Evolutionary conservation across 2,113 vertebrate species (phyloP).

Genomic region (Proteles cristata): DNA sequence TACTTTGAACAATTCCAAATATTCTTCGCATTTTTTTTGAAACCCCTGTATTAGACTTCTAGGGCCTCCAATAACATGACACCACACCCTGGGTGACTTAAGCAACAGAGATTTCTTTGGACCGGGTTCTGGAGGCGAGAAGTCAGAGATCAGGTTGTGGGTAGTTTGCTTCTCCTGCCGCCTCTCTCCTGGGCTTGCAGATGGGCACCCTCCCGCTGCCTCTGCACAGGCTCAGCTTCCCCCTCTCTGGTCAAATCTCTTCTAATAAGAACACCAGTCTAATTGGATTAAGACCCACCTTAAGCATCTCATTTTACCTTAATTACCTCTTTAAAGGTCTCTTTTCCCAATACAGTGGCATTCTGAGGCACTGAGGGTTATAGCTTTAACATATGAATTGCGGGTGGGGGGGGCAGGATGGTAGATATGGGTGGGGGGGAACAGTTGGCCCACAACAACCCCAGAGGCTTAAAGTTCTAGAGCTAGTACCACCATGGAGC

Average conservation of each 20-base stretch:
- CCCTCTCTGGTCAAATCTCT: neutral
- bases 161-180: neutral
- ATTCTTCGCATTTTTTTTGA: neutral
- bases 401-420: too few species aligned
- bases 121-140: neutral
- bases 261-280: neutral
- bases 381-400: too few species aligned
- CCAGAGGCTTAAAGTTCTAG: neutral
- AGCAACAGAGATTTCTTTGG: neutral
- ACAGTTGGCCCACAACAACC: neutral
- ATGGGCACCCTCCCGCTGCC: rapidly evolving
- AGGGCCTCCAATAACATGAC: neutral
- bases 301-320: neutral
- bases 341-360: neutral
- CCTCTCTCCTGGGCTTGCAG: neutral
- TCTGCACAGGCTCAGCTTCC: rapidly evolving
- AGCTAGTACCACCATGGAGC: neutral
- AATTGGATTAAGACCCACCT: neutral
- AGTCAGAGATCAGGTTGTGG: neutral
- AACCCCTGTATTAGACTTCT: neutral
- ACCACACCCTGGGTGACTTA: neutral
- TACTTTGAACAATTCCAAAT: neutral
- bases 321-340: neutral
- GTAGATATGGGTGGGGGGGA: neutral
- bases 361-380: neutral